phyloP scores from a whole-genome alignment of 2,888 invertebrate genomes.

The Melanostoma scalare region DNA sequence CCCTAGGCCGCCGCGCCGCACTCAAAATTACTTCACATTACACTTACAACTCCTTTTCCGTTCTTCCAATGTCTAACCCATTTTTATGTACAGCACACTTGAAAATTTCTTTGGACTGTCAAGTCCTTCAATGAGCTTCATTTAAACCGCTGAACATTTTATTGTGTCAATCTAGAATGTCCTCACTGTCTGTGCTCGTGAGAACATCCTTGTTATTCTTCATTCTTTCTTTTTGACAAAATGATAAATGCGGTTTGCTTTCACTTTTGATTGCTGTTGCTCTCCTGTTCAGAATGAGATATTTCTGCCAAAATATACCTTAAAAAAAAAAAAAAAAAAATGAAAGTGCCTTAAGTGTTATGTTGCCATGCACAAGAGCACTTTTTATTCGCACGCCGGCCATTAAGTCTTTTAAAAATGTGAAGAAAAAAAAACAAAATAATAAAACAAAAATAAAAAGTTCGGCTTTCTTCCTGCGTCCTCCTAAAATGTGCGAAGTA shows the following conservation, averaged over 20 bases:
- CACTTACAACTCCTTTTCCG: too few species aligned
- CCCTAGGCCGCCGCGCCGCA: too few species aligned
- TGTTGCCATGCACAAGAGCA: slow-evolving; percentile 47
- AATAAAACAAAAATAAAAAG: too few species aligned
- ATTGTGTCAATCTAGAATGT: slow-evolving; percentile 34
- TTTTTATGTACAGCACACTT: not conserved
- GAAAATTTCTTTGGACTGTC: not conserved
- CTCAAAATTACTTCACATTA: too few species aligned
- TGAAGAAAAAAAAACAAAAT: slow-evolving; percentile 2
- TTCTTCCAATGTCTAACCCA: too few species aligned
- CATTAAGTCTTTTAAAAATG: slow-evolving; percentile 42
- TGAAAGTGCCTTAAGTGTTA: slow-evolving; percentile 60
- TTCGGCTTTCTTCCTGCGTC: not conserved
- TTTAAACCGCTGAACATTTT: slow-evolving; percentile 36
- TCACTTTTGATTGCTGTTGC: slow-evolving; percentile 58
- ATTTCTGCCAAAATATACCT: too few species aligned
- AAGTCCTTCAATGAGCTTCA: slow-evolving; percentile 28
- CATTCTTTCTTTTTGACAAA: slow-evolving; percentile 38
- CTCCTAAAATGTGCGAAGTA: slow-evolving; percentile 11
- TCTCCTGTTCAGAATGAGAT: not conserved
- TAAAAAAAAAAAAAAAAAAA: slow-evolving; percentile 13
- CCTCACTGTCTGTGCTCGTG: slow-evolving; percentile 5
- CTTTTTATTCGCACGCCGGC: slow-evolving; percentile 43
- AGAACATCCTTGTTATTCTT: slow-evolving; percentile 6
- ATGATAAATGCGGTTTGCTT: slow-evolving; percentile 56